A percentile compares a stretch with the other conserved stretches of the same genome.
Conservation (phyloP, 2,797 vertebrate species). For the Loriculus beryllinus region DNA sequence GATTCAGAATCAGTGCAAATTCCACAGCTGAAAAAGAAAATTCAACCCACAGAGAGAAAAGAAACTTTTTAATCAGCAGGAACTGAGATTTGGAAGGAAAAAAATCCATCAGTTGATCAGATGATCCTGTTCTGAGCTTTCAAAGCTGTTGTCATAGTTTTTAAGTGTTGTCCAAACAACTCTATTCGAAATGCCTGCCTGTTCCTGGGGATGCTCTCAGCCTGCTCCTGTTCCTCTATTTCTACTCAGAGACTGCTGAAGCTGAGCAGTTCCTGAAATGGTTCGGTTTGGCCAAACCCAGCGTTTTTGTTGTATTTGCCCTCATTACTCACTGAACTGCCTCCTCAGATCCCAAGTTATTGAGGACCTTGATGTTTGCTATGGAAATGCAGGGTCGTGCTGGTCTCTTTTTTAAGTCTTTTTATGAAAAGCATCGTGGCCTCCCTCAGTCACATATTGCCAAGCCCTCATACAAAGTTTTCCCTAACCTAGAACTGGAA, state of each 20-base stretch:
- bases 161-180: neutral
- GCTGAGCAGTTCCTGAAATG: neutral
- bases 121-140: neutral
- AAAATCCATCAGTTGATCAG: neutral
- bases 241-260: neutral
- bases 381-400: neutral
- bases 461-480: neutral
- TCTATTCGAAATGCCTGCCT: neutral
- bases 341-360: neutral
- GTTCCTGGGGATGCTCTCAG: neutral
- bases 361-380: neutral
- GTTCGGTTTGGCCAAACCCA: fast-evolving
- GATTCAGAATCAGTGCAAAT: neutral
- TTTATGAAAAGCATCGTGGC: neutral
- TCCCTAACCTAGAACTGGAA: neutral
- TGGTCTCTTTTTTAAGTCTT: neutral
- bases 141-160: neutral
- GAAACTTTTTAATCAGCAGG: neutral
- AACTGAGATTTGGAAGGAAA: neutral
- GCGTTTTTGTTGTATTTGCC: neutral
- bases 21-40: neutral
- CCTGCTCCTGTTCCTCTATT: neutral
- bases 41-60: neutral
- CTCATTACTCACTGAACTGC: fast-evolving
- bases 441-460: neutral